A percentile compares a stretch with the other conserved stretches of the same genome.
Conservation (phyloP, 2,888 invertebrate genomes). For the Acleris holmiana region DNA sequence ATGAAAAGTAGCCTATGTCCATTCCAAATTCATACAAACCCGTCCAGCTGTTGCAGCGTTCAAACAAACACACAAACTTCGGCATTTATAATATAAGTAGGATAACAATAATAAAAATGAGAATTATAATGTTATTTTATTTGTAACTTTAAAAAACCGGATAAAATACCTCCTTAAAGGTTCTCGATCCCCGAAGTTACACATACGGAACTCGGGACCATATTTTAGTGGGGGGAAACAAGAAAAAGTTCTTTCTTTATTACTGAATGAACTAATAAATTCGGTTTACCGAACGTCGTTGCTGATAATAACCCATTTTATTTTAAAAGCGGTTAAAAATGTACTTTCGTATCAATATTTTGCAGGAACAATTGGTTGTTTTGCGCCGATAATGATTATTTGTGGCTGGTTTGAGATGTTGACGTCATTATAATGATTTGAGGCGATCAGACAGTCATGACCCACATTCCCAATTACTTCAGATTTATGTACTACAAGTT, state of each 20-base stretch:
- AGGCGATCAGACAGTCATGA: slow-evolving; percentile 21
- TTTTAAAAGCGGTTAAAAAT: slow-evolving; percentile 57
- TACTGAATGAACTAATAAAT: slow-evolving; percentile 74
- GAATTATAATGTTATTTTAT: too few species aligned
- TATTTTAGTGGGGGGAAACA: slow-evolving; percentile 61
- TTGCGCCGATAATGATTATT: slow-evolving; percentile 34
- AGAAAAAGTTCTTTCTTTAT: slow-evolving; percentile 64
- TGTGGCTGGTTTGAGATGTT: slow-evolving; percentile 25
- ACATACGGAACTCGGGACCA: slow-evolving; percentile 65
- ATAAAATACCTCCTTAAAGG: slow-evolving; percentile 32
- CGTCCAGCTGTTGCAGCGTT: too few species aligned
- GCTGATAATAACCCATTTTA: slow-evolving; percentile 67
- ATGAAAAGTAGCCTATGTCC: too few species aligned
- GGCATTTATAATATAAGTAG: too few species aligned
- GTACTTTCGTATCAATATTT: slow-evolving; percentile 53
- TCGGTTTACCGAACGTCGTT: slow-evolving; percentile 62
- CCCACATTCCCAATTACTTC: slow-evolving; percentile 9
- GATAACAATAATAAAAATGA: too few species aligned
- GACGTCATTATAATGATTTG: slow-evolving; percentile 27
- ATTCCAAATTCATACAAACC: too few species aligned
- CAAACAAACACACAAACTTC: too few species aligned
- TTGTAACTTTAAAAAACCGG: too few species aligned
- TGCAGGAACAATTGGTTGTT: slow-evolving; percentile 55
- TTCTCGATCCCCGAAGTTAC: slow-evolving; percentile 55
- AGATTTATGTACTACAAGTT: neutral